phyloP scores from a whole-genome alignment of 2,888 invertebrate species.

The Bibio marci region DNA sequence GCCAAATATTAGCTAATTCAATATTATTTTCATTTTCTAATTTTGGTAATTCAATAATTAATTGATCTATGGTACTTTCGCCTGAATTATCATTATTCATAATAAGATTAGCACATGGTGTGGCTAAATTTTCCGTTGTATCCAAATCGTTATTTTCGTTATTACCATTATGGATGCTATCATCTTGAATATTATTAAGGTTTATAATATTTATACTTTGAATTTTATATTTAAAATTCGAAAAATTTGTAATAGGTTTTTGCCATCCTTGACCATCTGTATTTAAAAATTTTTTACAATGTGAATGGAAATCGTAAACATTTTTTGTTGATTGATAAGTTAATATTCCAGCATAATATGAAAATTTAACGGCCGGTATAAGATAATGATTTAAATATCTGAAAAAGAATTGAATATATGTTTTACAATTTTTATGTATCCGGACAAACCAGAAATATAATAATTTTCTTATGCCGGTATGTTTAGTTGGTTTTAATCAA shows the following conservation, averaged over 20 bases:
- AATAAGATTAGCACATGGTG: slow-evolving; percentile 19
- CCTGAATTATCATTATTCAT: slow-evolving; percentile 9
- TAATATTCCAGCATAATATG: slow-evolving; percentile 23
- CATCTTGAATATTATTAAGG: too few species aligned
- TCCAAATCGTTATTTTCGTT: not conserved
- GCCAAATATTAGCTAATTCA: slow-evolving; percentile 20
- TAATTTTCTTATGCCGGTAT: too few species aligned
- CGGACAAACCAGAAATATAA: not conserved
- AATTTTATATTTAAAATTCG: slow-evolving; percentile 13
- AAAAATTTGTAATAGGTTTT: slow-evolving; percentile 15
- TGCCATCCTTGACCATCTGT: slow-evolving; percentile 28
- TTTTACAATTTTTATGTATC: too few species aligned
- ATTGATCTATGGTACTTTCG: slow-evolving; percentile 8
- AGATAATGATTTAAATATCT: slow-evolving; percentile 21
- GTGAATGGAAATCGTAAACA: slow-evolving; percentile 16
- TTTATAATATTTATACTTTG: slow-evolving; percentile 13
- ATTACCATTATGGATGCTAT: too few species aligned
- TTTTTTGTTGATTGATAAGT: slow-evolving; percentile 17
- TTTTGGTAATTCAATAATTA: slow-evolving; percentile 22
- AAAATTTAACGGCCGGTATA: slow-evolving; percentile 21
- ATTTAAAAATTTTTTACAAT: slow-evolving; percentile 20
- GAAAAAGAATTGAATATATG: too few species aligned
- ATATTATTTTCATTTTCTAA: slow-evolving; percentile 16
- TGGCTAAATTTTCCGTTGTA: not conserved
- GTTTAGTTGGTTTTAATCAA: too few species aligned